Conservation (phyloP, 2,888 invertebrate species). For the Hedychridium roseum region DNA sequence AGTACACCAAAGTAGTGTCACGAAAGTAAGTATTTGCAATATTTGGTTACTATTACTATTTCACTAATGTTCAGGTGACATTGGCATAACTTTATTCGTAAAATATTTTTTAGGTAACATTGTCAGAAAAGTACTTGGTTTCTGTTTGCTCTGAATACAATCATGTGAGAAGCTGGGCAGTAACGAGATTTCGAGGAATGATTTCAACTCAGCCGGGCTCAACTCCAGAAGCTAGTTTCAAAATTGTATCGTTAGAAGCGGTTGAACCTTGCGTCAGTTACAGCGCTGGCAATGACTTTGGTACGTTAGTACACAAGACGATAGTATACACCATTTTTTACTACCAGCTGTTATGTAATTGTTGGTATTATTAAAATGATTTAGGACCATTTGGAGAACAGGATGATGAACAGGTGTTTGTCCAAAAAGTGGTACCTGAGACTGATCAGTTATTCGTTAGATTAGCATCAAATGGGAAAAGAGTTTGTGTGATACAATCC, state of each 20-base stretch:
- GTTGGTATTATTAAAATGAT: background rate
- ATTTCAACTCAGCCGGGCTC: constrained; percentile 99
- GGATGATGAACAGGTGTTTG: constrained; percentile 97
- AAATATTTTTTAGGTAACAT: constrained; percentile 73
- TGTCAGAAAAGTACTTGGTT: constrained; percentile 94
- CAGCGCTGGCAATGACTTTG: constrained; percentile 71
- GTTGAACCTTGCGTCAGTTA: constrained; percentile 74
- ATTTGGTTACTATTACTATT: background rate
- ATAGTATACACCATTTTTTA: constrained; percentile 1
- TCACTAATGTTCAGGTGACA: too few species aligned
- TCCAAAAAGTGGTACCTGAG: constrained; percentile 97
- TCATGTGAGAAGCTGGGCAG: constrained; percentile 96
- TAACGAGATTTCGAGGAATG: constrained; percentile 97
- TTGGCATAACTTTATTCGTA: background rate
- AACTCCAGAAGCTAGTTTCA: constrained; percentile 96
- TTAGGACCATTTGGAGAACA: constrained; percentile 95
- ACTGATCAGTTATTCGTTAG: constrained; percentile 94
- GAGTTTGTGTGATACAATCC: constrained; percentile 93
- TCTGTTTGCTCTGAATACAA: constrained; percentile 98
- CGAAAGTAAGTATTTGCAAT: too few species aligned
- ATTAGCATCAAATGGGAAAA: constrained; percentile 93
- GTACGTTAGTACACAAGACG: too few species aligned
- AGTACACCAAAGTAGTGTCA: constrained; percentile 95
- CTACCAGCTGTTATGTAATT: background rate
- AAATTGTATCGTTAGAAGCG: constrained; percentile 84